A percentile compares a stretch with the other conserved stretches of the same genome.
phyloP scores from a whole-genome alignment of 2,888 invertebrate genomes.

The Plebejus argus region DNA sequence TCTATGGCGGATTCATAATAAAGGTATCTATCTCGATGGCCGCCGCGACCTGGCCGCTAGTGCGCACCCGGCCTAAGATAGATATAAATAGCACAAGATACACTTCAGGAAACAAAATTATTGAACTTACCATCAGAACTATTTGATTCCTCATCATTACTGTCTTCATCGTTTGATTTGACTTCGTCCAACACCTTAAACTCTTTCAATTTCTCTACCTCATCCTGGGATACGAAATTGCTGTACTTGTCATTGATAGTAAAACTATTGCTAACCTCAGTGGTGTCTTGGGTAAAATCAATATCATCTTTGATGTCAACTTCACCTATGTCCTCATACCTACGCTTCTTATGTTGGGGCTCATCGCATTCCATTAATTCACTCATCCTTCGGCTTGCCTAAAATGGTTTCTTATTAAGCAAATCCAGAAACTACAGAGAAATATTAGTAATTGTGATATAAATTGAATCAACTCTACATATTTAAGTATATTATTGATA shows the following conservation, averaged over 20 bases:
- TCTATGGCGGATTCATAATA: no score
- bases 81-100: not conserved
- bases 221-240: constrained; percentile 57
- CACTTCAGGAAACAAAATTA: not conserved
- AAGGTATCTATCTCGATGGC: no score
- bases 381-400: constrained; percentile 41
- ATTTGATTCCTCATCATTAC: constrained; percentile 60
- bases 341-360: constrained; percentile 55
- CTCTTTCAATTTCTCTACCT: constrained; percentile 63
- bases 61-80: not conserved
- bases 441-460: not conserved
- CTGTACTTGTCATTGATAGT: constrained; percentile 50
- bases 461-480: not conserved
- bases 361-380: constrained; percentile 37
- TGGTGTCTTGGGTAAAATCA: constrained; percentile 45
- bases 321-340: constrained; percentile 42
- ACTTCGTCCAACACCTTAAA: constrained; percentile 74
- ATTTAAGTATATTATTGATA: no score
- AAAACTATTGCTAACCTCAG: constrained; percentile 40
- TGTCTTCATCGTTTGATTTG: constrained; percentile 68
- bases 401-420: constrained; percentile 39
- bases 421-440: not conserved
- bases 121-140: constrained; percentile 60
- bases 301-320: constrained; percentile 35
- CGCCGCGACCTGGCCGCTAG: no score